Conservation (phyloP, 2,797 vertebrate genomes). For the Myripristis murdjan region DNA sequence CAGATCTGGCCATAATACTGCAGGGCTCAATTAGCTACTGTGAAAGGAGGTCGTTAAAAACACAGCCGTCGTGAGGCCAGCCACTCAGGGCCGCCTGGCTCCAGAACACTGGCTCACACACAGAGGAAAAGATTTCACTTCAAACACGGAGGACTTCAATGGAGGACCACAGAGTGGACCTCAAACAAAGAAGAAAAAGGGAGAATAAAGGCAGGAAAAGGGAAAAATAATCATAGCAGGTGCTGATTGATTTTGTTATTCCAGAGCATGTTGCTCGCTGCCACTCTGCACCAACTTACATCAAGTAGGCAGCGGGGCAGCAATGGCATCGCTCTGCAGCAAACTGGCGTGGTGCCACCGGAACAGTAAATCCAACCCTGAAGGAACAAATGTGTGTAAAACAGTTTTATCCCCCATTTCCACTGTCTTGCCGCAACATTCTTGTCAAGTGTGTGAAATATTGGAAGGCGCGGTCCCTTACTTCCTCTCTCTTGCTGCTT, state of each 20-base stretch:
- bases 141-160: slow-evolving; percentile 1
- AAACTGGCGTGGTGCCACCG: slow-evolving; percentile 25
- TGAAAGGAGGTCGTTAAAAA: slow-evolving; percentile 56
- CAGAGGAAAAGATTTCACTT: slow-evolving; percentile 8
- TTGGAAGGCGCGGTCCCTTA: not conserved
- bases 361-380: slow-evolving; percentile 28
- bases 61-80: slow-evolving; percentile 13
- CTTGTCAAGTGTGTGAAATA: slow-evolving; percentile 12
- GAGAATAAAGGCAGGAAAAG: not conserved
- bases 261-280: slow-evolving; percentile 14
- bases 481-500: not conserved
- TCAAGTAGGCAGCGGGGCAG: slow-evolving; percentile 40
- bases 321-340: slow-evolving; percentile 37
- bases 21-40: slow-evolving; percentile 56
- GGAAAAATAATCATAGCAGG: slow-evolving; percentile 25
- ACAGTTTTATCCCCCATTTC: not conserved
- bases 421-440: slow-evolving; percentile 3
- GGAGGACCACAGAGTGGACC: not conserved
- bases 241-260: slow-evolving; percentile 46
- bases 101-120: slow-evolving; percentile 11
- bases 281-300: slow-evolving; percentile 27
- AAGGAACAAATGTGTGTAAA: not conserved
- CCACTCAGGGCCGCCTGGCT: not conserved
- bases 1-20: slow-evolving; percentile 31
- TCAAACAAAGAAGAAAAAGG: slow-evolving; percentile 1